Percentiles rank a stretch among this genome's conserved stretches.
phyloP scores from a whole-genome alignment of 2,888 invertebrate species.

The Drymonia ruficornis region DNA sequence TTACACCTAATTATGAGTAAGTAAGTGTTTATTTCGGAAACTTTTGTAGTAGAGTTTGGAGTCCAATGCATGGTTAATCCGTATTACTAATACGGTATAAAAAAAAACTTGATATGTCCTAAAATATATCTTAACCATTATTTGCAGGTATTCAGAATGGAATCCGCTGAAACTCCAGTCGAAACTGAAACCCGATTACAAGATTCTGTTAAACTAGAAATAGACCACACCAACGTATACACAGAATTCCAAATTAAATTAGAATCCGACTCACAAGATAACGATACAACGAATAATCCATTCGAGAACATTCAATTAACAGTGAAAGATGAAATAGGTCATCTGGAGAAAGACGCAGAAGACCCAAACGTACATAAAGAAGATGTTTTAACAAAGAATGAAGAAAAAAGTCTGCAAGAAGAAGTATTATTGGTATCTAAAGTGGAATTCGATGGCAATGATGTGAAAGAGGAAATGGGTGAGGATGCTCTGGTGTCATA shows the following conservation, averaged over 20 bases:
- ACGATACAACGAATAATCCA: slow-evolving; percentile 36
- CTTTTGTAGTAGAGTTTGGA: too few species aligned
- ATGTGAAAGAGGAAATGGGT: slow-evolving; percentile 53
- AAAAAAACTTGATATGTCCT: too few species aligned
- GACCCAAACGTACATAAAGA: slow-evolving; percentile 2
- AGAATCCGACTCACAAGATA: slow-evolving; percentile 38
- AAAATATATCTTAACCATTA: too few species aligned
- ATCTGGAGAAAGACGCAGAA: slow-evolving; percentile 12
- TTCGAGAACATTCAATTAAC: slow-evolving; percentile 50
- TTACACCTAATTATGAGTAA: too few species aligned
- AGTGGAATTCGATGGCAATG: slow-evolving; percentile 25
- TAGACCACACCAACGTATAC: slow-evolving; percentile 24
- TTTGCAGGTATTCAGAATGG: slow-evolving; percentile 23
- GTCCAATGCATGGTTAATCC: too few species aligned
- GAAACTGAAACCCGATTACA: slow-evolving; percentile 24
- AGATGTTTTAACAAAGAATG: not conserved
- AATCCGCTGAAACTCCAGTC: slow-evolving; percentile 8
- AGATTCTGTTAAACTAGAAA: slow-evolving; percentile 23
- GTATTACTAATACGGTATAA: too few species aligned
- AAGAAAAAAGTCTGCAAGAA: slow-evolving; percentile 1
- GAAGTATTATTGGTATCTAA: slow-evolving; percentile 21
- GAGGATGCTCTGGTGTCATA: slow-evolving; percentile 52
- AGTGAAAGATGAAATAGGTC: slow-evolving; percentile 48
- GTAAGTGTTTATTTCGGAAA: too few species aligned
- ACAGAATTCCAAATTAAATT: slow-evolving; percentile 42